phyloP scores from a whole-genome alignment of 2,113 vertebrate species.

The Jaculus jaculus region DNA sequence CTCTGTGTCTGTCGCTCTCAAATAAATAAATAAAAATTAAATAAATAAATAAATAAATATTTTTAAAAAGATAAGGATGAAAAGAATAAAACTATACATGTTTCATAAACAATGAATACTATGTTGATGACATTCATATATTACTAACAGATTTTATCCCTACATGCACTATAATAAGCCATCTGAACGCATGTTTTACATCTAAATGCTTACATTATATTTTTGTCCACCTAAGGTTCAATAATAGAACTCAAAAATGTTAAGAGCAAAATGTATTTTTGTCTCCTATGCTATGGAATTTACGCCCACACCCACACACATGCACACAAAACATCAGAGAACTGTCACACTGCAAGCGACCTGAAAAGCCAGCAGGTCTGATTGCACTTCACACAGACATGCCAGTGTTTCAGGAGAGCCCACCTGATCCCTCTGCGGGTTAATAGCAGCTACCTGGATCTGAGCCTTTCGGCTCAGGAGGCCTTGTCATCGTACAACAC shows the following conservation, averaged over 20 bases:
- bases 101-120: conserved; percentile 3
- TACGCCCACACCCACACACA: background rate
- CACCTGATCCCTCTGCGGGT: background rate
- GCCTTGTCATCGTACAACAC: background rate
- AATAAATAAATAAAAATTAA: too few species aligned
- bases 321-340: background rate
- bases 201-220: background rate
- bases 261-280: conserved; percentile 27
- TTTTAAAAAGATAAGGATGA: background rate
- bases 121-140: conserved; percentile 7
- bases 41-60: too few species aligned
- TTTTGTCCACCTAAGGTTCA: background rate
- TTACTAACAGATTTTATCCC: conserved; percentile 18
- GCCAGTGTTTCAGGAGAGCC: background rate
- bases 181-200: conserved; percentile 11
- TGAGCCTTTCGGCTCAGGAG: background rate
- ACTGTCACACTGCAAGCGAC: background rate
- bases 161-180: background rate
- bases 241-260: background rate
- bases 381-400: background rate
- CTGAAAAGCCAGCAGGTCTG: background rate
- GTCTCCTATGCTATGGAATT: background rate
- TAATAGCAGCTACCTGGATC: background rate
- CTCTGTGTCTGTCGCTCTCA: too few species aligned
- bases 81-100: background rate